These are phyloP conservation scores for Physocephala rufipes DNA, from an alignment of 2,888 invertebrate genomes.

Conservation along the genomic window DNA sequence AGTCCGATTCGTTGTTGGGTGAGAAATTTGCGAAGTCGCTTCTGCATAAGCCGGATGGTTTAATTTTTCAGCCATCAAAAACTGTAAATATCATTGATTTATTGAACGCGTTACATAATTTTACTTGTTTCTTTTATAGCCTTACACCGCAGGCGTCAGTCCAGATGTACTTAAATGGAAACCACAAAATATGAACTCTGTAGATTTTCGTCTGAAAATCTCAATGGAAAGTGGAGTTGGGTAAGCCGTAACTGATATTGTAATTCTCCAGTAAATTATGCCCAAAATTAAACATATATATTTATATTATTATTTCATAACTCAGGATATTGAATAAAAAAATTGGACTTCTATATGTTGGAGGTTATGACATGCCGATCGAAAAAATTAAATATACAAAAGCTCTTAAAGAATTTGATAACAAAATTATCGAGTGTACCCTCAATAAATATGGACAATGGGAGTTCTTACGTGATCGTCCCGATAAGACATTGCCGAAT, in stretches of 20 bases:
- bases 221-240: conserved; percentile 76
- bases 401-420: conserved; percentile 79
- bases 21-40: conserved; percentile 87
- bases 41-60: conserved; percentile 95
- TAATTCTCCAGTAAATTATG: not conserved
- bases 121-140: conserved; percentile 65
- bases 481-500: conserved; percentile 97
- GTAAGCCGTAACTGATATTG: conserved; percentile 66
- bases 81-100: not conserved
- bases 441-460: conserved; percentile 78
- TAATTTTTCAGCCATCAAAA: conserved; percentile 92
- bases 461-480: conserved; percentile 94
- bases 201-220: conserved; percentile 93
- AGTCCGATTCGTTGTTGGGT: conserved; percentile 76
- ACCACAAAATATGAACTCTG: conserved; percentile 90
- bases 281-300: not conserved
- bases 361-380: conserved; percentile 75
- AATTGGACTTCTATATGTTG: conserved; percentile 82
- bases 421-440: conserved; percentile 96
- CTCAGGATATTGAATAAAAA: conserved; percentile 74
- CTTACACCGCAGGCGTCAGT: conserved; percentile 85
- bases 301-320: conserved; percentile 13
- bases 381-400: conserved; percentile 81
- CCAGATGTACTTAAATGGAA: conserved; percentile 96
- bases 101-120: not conserved